Evolutionary conservation across 2,113 vertebrate genomes (phyloP).

Genomic region (Ondatra zibethicus): DNA sequence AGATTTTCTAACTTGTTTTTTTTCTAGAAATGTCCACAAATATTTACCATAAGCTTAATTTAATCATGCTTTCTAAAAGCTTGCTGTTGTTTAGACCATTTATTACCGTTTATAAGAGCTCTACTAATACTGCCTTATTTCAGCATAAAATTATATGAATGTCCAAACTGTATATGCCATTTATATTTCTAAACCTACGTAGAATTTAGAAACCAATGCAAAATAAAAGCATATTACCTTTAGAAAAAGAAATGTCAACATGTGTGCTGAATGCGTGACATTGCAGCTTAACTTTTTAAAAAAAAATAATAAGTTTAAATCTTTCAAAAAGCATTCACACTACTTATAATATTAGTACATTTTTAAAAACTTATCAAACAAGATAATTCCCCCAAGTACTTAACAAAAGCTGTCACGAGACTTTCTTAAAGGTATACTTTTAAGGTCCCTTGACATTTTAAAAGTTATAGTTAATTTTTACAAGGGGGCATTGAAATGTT

Average conservation of each 20-base stretch:
- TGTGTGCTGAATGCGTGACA: not conserved
- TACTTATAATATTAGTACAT: constrained; percentile 18
- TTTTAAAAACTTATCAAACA: constrained; percentile 43
- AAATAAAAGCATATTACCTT: constrained; percentile 15
- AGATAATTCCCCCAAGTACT: constrained; percentile 21
- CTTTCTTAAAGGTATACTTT: not conserved
- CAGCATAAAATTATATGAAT: constrained; percentile 9
- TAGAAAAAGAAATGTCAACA: constrained; percentile 23
- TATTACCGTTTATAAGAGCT: not conserved
- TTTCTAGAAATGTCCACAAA: not conserved
- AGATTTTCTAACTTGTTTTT: not conserved
- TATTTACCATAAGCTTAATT: constrained; percentile 24
- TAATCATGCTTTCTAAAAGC: constrained; percentile 26
- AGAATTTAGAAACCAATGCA: constrained; percentile 54
- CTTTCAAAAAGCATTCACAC: constrained; percentile 37
- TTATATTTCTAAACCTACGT: not conserved
- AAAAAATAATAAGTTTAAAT: not conserved
- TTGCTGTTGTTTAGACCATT: constrained; percentile 28
- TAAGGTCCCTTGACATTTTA: not conserved
- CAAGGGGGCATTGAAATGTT: not conserved
- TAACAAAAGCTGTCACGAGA: not conserved
- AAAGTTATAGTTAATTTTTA: constrained; percentile 41
- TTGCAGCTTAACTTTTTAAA: not conserved
- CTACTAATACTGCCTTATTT: not conserved
- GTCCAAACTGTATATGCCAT: not conserved